phyloP scores from a whole-genome alignment of 2,797 vertebrate species.

The Hypotaenidia philippensis region DNA sequence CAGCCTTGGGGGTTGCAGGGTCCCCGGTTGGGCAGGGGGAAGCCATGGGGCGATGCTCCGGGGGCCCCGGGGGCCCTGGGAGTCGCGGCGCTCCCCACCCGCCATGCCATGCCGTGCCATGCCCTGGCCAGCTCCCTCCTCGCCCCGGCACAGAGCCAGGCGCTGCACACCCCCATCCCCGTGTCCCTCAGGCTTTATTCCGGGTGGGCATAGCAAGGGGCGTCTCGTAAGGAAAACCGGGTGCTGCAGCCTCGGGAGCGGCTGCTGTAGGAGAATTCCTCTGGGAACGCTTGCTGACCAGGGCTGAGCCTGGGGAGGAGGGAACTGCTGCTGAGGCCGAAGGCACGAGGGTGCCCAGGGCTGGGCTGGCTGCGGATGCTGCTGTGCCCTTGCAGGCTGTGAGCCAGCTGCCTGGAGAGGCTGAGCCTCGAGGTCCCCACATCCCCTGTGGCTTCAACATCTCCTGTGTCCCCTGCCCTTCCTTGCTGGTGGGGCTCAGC shows the following conservation, averaged over 20 bases:
- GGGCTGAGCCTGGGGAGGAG: not conserved
- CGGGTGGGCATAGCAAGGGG: not conserved
- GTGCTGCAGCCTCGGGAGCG: fast-evolving
- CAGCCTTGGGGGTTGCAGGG: not conserved
- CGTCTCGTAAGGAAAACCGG: fast-evolving
- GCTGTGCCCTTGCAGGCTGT: not conserved
- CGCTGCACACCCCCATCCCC: fast-evolving
- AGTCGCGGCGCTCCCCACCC: fast-evolving
- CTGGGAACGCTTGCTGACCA: fast-evolving
- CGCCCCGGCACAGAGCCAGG: not conserved
- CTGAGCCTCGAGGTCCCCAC: not conserved
- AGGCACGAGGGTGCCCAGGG: fast-evolving
- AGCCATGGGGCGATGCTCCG: fast-evolving
- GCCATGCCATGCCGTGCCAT: no score
- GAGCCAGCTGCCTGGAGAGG: not conserved
- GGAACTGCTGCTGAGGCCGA: not conserved
- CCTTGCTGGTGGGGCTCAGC: not conserved
- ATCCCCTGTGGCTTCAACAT: not conserved
- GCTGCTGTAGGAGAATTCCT: not conserved
- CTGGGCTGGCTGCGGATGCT: not conserved
- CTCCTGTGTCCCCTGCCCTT: fast-evolving
- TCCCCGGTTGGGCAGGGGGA: fast-evolving
- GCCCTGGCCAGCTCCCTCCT: not conserved
- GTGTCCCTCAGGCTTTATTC: slow-evolving; percentile 3
- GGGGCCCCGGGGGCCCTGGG: fast-evolving